Percentiles rank a stretch among this genome's conserved stretches.
These are phyloP conservation scores for Caenorhabditis becei DNA, from an alignment of 2,888 invertebrate species.

Conservation along the genomic window DNA sequence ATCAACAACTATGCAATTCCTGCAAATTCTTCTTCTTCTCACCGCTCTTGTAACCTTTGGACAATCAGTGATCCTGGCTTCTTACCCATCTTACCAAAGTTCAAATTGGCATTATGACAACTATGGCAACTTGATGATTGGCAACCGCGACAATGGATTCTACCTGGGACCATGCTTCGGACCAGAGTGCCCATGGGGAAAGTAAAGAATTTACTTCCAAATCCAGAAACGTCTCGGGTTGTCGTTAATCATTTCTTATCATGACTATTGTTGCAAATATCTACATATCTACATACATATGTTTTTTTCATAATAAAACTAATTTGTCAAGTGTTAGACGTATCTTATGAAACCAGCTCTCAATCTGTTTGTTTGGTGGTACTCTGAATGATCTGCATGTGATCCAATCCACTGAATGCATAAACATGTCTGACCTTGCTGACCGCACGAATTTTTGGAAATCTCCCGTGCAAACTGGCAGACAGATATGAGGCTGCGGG, in stretches of 20 bases:
- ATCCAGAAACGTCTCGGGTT: not conserved
- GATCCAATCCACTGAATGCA: too few relatives aligned
- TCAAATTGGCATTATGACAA: conserved; percentile 44
- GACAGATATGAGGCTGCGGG: too few relatives aligned
- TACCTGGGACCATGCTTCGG: conserved; percentile 53
- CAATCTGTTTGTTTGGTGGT: too few relatives aligned
- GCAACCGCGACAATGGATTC: conserved; percentile 54
- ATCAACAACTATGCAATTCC: conserved; percentile 10
- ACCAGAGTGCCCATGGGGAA: conserved; percentile 58
- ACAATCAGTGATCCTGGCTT: conserved; percentile 11
- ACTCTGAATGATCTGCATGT: too few relatives aligned
- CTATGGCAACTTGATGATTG: conserved; percentile 51
- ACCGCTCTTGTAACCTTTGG: not conserved
- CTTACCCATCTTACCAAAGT: conserved; percentile 19
- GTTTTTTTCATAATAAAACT: too few relatives aligned
- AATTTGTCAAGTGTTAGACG: too few relatives aligned
- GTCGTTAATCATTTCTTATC: not conserved
- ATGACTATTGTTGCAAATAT: too few relatives aligned
- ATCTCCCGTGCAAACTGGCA: too few relatives aligned
- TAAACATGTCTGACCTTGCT: too few relatives aligned
- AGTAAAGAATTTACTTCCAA: not conserved
- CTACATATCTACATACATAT: too few relatives aligned
- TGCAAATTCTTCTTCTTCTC: conserved; percentile 12
- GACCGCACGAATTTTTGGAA: too few relatives aligned
- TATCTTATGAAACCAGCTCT: too few relatives aligned